Conservation (phyloP, 2,797 vertebrate species). For the Parauchenoglanis punctatus region DNA sequence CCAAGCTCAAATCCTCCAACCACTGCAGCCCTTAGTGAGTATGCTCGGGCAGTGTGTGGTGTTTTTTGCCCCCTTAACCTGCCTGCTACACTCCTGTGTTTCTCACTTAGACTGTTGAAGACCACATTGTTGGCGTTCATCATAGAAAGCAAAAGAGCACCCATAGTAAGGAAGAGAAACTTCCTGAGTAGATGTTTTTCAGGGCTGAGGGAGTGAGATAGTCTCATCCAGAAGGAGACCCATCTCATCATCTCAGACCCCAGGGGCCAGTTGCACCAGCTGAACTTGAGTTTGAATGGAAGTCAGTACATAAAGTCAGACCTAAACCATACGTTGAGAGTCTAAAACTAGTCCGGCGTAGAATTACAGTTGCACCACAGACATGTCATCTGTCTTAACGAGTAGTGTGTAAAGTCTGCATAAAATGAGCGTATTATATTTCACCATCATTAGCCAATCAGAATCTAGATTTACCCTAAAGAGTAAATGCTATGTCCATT, state of each 20-base stretch:
- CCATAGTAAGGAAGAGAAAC: conserved; percentile 34
- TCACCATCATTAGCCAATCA: background rate
- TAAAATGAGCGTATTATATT: background rate
- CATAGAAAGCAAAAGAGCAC: conserved; percentile 33
- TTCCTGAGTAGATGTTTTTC: conserved; percentile 42
- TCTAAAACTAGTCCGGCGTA: background rate
- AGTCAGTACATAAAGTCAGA: background rate
- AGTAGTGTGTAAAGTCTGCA: background rate
- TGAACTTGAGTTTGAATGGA: background rate
- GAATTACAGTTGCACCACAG: background rate
- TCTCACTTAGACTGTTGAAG: conserved; percentile 46
- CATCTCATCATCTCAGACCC: conserved; percentile 46
- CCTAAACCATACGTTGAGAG: background rate
- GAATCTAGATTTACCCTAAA: too few relatives aligned
- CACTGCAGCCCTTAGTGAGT: conserved; percentile 78
- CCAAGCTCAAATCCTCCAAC: conserved; percentile 72
- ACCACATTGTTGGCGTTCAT: conserved; percentile 24
- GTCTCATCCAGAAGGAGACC: conserved; percentile 1
- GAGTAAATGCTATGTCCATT: background rate
- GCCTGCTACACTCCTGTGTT: conserved; percentile 57
- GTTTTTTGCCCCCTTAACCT: conserved; percentile 48
- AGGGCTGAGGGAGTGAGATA: conserved; percentile 41
- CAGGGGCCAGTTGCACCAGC: conserved; percentile 10
- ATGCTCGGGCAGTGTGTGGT: conserved; percentile 66
- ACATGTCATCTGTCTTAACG: background rate